phyloP scores from a whole-genome alignment of 2,797 vertebrate species.

The Potorous gilbertii region DNA sequence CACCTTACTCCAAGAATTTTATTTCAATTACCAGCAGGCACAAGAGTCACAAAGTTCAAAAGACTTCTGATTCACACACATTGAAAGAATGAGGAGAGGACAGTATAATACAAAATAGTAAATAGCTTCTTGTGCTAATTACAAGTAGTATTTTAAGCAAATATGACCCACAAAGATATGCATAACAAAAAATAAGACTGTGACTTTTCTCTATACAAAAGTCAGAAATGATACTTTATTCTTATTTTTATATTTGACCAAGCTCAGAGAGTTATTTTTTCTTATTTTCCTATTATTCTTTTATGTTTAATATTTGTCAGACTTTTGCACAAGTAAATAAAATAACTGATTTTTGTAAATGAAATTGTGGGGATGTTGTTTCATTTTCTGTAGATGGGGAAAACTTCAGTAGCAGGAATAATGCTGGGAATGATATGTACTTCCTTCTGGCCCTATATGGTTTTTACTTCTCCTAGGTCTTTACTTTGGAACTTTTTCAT shows the following conservation, averaged over 20 bases:
- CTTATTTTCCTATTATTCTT: neutral
- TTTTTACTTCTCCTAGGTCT: neutral
- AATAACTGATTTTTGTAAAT: neutral
- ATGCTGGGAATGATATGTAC: neutral
- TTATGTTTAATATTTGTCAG: neutral
- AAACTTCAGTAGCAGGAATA: neutral
- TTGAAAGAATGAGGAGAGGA: neutral
- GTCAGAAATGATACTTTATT: neutral
- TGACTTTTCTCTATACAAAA: neutral
- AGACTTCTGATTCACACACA: neutral
- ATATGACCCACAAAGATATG: neutral
- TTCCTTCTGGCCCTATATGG: neutral
- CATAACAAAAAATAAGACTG: neutral
- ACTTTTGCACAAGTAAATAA: neutral
- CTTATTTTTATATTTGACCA: neutral
- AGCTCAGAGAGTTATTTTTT: neutral
- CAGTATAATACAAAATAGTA: neutral
- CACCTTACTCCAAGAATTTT: neutral
- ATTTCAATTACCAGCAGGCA: neutral
- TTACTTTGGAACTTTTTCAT: neutral
- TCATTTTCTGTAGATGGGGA: neutral
- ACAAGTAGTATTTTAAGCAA: neutral
- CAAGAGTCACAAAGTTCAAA: neutral
- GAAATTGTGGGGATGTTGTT: neutral
- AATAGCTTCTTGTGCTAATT: accelerated